These are phyloP conservation scores for Neoaliturus tenellus DNA, from an alignment of 2,888 invertebrate species.

Conservation along the genomic window DNA sequence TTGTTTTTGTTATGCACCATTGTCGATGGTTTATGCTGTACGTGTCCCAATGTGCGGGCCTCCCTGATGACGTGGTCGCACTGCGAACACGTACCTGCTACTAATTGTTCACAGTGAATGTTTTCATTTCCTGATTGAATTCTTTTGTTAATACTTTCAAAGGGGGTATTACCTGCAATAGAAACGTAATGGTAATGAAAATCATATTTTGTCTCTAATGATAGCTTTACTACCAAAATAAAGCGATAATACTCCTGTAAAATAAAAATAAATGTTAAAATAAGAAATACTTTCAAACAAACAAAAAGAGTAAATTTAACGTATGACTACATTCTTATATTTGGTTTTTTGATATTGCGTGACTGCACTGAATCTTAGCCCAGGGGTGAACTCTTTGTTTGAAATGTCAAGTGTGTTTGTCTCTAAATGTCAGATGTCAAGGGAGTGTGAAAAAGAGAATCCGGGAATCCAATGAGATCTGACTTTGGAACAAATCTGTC, in stretches of 20 bases:
- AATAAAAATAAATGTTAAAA: no score
- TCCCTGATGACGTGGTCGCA: not conserved
- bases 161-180: no score
- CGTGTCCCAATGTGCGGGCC: not conserved
- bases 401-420: slow-evolving; percentile 18
- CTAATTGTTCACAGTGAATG: slow-evolving; percentile 15
- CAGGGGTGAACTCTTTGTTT: not conserved
- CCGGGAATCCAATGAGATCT: no score
- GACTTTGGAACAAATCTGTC: no score
- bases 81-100: not conserved
- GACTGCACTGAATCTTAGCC: not conserved
- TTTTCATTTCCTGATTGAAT: slow-evolving; percentile 28
- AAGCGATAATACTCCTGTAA: no score
- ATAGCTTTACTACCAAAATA: no score
- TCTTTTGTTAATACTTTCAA: no score
- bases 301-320: no score
- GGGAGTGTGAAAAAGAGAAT: not conserved
- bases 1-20: slow-evolving; percentile 11
- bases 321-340: no score
- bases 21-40: slow-evolving; percentile 15
- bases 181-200: no score
- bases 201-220: no score
- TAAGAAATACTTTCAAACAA: no score
- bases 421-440: not conserved
- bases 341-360: not conserved